These are phyloP conservation scores for Tribolium madens DNA, from an alignment of 1,140 invertebrate genomes.

Conservation along the genomic window DNA sequence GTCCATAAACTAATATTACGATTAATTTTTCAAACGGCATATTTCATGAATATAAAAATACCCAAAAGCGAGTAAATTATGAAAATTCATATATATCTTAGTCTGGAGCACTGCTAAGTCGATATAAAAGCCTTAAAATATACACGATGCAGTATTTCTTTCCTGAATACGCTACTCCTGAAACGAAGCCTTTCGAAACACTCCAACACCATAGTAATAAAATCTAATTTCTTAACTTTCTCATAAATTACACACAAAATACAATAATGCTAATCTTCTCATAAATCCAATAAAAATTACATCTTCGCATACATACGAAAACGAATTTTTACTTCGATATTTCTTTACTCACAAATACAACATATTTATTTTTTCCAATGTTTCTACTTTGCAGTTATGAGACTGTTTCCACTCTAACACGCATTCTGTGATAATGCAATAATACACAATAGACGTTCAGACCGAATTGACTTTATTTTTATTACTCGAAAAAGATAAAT, in stretches of 20 bases:
- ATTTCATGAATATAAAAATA: conserved; percentile 31
- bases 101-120: conserved; percentile 7
- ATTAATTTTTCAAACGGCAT: conserved; percentile 23
- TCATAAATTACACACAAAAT: conserved; percentile 23
- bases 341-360: neutral
- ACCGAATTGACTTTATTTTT: neutral
- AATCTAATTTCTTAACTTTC: conserved; percentile 17
- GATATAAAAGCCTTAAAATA: conserved; percentile 33
- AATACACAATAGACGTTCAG: conserved; percentile 11
- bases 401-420: neutral
- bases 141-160: conserved; percentile 27
- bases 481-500: neutral
- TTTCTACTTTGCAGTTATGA: conserved; percentile 9
- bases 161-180: conserved; percentile 1
- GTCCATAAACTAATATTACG: conserved; percentile 24
- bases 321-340: neutral
- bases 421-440: neutral
- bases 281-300: conserved; percentile 19
- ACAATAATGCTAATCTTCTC: conserved; percentile 23
- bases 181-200: conserved; percentile 2
- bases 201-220: conserved; percentile 14
- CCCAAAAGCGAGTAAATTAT: conserved; percentile 26
- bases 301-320: neutral
- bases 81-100: conserved; percentile 29
- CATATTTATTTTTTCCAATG: conserved; percentile 3